A percentile compares a stretch with the other conserved stretches of the same genome.
These are phyloP conservation scores for Scyliorhinus canicula DNA, from an alignment of 2,797 vertebrate genomes.

Conservation along the genomic window DNA sequence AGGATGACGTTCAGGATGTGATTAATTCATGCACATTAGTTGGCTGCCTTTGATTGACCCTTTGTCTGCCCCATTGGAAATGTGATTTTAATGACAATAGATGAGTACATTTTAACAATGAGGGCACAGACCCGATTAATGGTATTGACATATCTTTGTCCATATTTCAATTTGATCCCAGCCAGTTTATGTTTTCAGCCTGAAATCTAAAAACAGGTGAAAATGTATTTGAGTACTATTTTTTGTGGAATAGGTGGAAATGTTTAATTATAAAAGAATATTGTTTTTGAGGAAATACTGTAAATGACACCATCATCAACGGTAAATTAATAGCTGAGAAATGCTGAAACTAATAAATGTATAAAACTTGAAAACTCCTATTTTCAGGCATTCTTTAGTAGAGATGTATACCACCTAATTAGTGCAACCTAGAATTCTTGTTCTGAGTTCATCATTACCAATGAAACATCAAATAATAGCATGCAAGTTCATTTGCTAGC, in stretches of 20 bases:
- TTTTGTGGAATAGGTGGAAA: background rate
- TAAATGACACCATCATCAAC: background rate
- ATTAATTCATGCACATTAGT: background rate
- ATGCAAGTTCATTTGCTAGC: conserved; percentile 7
- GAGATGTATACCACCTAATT: background rate
- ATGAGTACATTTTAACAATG: background rate
- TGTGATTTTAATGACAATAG: background rate
- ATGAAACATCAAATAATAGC: background rate
- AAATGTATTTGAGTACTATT: background rate
- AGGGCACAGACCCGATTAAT: background rate
- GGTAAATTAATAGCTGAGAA: background rate
- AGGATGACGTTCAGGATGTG: background rate
- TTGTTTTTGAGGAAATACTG: background rate
- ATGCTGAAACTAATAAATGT: background rate
- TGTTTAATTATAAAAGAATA: background rate
- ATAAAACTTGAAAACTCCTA: background rate
- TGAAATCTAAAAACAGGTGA: background rate
- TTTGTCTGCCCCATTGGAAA: background rate
- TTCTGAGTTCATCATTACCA: background rate
- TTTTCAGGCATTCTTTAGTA: background rate
- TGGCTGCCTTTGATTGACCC: background rate
- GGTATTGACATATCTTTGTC: background rate
- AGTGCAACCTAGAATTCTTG: conserved; percentile 4
- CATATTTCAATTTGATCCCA: background rate
- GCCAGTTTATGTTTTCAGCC: background rate